Evolutionary conservation across 2,797 vertebrate genomes (phyloP), one percentile per base, ranked within the genome.

Genomic region (Pangasius sanitwongsei): DNA sequence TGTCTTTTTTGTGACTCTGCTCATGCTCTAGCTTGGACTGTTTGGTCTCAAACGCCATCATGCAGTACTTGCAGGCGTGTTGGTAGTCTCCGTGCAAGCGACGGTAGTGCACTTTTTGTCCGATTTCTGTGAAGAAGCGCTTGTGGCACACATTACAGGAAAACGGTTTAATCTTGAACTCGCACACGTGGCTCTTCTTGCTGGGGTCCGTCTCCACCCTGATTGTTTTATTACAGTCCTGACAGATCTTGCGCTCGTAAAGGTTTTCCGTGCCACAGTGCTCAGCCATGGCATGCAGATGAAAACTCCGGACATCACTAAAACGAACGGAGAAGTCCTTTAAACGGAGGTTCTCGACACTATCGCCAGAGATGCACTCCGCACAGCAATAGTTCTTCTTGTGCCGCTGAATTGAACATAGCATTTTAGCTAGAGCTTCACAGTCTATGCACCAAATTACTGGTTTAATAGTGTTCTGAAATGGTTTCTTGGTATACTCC

Each of bases 401-500:
- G 34, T 87, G 78, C 9, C 87, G 31, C 25, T 55, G 25, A n/a
- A 87, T 0, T 72, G 41, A 50, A 37, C 87, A 83, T 0, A 57
- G 12, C 87, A 61, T 74, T 20, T 83, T 83, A 25, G 87, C 87
- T 31, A 83, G 37, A 31, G 25, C 50, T 72, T 37, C 67, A 48
- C 87, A 88, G 87, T 83, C 80, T 63, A 34, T n/a, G 63, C 87
- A 88, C 87, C 87, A 88, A 63, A 74, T 28, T 6, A 75, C 41
- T 18, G 87, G 87, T 59, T 88, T 88, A 50, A 88, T 63, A 16
- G 69, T 53, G 81, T 88, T 88, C 69, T 88, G 87, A 41, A 83
- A 88, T 11, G 28, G 55, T 50, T 75, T 74, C 69, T 59, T 87
- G 23, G 6, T 1, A 2, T 16, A 12, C 15, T 59, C 86, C 12